phyloP scores from a whole-genome alignment of 2,113 vertebrate species.

The Engystomops pustulosus region DNA sequence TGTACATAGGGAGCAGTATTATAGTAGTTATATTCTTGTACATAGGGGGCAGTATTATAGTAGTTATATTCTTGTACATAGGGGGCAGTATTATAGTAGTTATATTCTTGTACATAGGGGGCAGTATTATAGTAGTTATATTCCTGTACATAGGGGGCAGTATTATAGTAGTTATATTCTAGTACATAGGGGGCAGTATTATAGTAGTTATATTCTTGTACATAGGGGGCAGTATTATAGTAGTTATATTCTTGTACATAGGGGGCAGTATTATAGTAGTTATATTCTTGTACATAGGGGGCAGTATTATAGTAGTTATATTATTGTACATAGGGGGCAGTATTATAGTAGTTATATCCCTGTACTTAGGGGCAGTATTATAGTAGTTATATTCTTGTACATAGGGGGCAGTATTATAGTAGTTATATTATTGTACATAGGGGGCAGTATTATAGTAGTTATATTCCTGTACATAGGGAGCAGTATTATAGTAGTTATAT shows the following conservation, averaged over 20 bases:
- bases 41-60: neutral
- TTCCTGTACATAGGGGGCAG: neutral
- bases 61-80: neutral
- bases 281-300: neutral
- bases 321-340: neutral
- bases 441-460: conserved; percentile 1
- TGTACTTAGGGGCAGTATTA: neutral
- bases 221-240: conserved; percentile 1
- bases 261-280: neutral
- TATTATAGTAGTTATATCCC: neutral
- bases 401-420: neutral
- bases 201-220: conserved; percentile 10
- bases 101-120: neutral
- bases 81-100: neutral
- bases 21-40: conserved; percentile 14
- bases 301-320: conserved; percentile 10
- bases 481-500: conserved; percentile 13
- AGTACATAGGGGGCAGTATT: neutral
- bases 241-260: neutral
- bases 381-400: neutral
- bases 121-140: conserved; percentile 4
- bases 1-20: neutral
- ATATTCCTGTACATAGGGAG: neutral
- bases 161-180: conserved; percentile 17
- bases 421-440: neutral